Evolutionary conservation across 2,797 vertebrate species (phyloP), one percentile per base, ranked within the genome.

Genomic region (Oryzias dopingdopingensis): DNA sequence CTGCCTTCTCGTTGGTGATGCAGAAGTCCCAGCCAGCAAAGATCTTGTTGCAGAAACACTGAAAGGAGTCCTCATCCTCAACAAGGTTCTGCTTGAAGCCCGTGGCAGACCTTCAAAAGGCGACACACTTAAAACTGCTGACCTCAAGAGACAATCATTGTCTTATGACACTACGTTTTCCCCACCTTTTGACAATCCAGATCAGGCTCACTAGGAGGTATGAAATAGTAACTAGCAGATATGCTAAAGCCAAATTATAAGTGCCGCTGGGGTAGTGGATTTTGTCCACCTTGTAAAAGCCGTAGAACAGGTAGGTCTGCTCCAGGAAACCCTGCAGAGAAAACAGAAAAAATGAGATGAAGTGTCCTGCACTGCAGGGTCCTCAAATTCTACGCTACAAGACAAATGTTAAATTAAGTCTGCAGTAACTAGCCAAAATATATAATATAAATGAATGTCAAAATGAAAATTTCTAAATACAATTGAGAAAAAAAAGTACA

Each of bases 21-120:
- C 96, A 96, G 86, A 96, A 99, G 72, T 99, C 96, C 97, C 97
- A 99, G 70, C 96, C 96, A 0, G 97, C 91, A 59, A 99, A 98
- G 59, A 99, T 89, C 87, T 99, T 99, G 82, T 99, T 99, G 88
- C 95, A 98, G 70, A 97, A 99, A 76, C 94, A 98, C 90, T 99
- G 97, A 72, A 97, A 99, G 20, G 91, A 91, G 56, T 98, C 94
- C 84, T 94, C 93, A 5, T 86, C 90, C 51, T 90, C 88, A 48
- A 99, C 74, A 74, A 98, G 86, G 73, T 90, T 95, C 18, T 87
- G 90, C 61, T 94, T 99, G 84, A 99, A 96, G 4, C 96, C 96
- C 0, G 90, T 83, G 23, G 92, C 94, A 0, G 94, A 96, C 81
- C 97, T 99, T 47, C 0, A 5, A 52, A 41, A 56, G 43, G 52